Conservation (phyloP, 2,797 vertebrate genomes). For the Vespertilio murinus region DNA sequence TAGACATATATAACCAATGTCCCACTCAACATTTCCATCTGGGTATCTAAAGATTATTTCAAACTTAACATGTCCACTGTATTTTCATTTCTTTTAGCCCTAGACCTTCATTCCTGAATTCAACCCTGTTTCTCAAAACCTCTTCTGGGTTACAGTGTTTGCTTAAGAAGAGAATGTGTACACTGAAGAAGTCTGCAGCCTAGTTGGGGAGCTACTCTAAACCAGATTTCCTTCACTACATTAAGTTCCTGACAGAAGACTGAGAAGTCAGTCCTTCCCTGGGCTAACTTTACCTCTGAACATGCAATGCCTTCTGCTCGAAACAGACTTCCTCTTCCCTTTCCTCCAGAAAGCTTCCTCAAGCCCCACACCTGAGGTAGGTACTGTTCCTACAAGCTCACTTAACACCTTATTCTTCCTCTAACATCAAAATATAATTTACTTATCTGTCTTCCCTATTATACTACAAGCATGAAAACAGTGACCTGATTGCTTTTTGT, state of each 20-base stretch:
- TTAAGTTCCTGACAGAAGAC: not conserved
- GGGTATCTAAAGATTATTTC: constrained; percentile 9
- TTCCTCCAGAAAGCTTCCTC: not conserved
- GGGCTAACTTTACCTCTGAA: not conserved
- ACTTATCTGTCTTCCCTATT: not conserved
- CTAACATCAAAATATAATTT: not conserved
- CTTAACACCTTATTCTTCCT: not conserved
- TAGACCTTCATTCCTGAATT: not conserved
- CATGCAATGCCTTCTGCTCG: not conserved
- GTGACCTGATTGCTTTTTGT: not conserved
- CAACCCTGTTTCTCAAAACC: not conserved
- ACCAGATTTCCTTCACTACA: not conserved
- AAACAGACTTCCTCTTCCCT: not conserved
- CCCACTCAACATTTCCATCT: constrained; percentile 17
- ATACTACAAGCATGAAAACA: not conserved
- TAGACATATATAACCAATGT: not conserved
- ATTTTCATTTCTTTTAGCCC: constrained; percentile 21
- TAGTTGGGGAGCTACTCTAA: not conserved
- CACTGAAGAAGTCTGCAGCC: not conserved
- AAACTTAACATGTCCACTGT: constrained; percentile 4
- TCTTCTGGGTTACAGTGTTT: not conserved
- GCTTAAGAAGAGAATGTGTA: not conserved
- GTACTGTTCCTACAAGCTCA: not conserved
- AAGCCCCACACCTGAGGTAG: not conserved
- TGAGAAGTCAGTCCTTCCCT: not conserved